Conservation (phyloP, 2,797 vertebrate genomes). For the Hoplostethus mediterraneus region DNA sequence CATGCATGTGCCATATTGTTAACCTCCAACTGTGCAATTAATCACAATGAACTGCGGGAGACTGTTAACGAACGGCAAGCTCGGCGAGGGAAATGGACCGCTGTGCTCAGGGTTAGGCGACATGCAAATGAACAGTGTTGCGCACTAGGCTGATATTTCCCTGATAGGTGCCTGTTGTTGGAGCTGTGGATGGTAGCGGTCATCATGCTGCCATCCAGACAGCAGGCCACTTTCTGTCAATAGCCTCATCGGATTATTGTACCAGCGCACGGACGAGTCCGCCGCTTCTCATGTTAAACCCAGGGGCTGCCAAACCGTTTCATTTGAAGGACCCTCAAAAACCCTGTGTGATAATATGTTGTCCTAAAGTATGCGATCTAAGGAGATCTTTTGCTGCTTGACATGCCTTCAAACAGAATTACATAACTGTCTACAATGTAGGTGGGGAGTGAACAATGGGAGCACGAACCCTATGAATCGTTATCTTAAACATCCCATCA, state of each 20-base stretch:
- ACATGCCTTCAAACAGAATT: conserved; percentile 56
- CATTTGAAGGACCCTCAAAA: conserved; percentile 33
- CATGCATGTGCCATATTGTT: conserved; percentile 66
- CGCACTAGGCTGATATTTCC: conserved; percentile 48
- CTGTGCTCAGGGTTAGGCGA: conserved; percentile 66
- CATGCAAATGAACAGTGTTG: conserved; percentile 68
- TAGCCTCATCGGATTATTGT: conserved; percentile 31
- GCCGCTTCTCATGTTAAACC: conserved; percentile 23
- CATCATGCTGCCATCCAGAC: conserved; percentile 65
- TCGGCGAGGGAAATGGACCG: conserved; percentile 61
- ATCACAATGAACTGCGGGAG: conserved; percentile 75
- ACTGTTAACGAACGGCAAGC: conserved; percentile 68
- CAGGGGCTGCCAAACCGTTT: conserved; percentile 10
- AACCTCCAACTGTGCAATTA: conserved; percentile 74
- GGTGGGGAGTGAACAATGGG: conserved; percentile 47
- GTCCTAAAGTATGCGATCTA: neutral
- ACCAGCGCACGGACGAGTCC: conserved; percentile 6
- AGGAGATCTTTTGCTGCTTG: conserved; percentile 42
- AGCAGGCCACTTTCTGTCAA: conserved; percentile 55
- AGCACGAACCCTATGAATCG: conserved; percentile 27
- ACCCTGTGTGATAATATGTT: conserved; percentile 18
- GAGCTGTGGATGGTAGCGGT: conserved; percentile 44
- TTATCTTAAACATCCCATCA: neutral
- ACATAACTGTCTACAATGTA: conserved; percentile 69
- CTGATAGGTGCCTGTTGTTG: conserved; percentile 59